A percentile compares a stretch with the other conserved stretches of the same genome.
Conservation (phyloP, 1,140 invertebrate genomes). For the Agraylea sexmaculata region DNA sequence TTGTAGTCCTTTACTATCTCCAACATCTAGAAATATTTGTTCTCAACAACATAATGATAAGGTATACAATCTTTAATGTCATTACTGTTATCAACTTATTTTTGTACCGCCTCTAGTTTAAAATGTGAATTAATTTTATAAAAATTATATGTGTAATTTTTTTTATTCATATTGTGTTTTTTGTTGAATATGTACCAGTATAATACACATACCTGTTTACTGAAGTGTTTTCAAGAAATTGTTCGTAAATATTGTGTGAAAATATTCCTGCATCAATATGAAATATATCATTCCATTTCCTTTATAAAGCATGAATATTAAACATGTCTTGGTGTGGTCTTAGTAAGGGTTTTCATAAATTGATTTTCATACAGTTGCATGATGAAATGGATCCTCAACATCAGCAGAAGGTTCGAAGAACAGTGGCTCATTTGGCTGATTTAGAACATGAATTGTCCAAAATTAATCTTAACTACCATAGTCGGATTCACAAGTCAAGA, state of each 20-base stretch:
- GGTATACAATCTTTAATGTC: neutral
- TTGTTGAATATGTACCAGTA: no score
- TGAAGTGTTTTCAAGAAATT: no score
- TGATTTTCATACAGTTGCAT: no score
- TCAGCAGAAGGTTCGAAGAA: constrained; percentile 22
- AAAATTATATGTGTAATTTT: neutral
- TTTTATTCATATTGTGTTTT: no score
- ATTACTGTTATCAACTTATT: neutral
- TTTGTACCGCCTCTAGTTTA: neutral
- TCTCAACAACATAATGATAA: constrained; percentile 12
- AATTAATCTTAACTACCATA: constrained; percentile 36
- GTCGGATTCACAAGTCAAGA: constrained; percentile 26
- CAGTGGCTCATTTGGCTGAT: constrained; percentile 32
- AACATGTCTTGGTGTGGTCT: no score
- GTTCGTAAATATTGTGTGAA: no score
- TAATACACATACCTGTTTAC: no score
- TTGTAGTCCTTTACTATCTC: constrained; percentile 36
- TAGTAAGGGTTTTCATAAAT: no score
- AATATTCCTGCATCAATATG: no score
- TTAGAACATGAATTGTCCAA: constrained; percentile 39
- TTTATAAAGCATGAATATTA: no score
- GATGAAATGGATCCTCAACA: constrained; percentile 17
- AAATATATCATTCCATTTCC: no score
- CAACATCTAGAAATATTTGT: constrained; percentile 27
- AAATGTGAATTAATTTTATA: neutral